Evolutionary conservation across 2,113 vertebrate species (phyloP), one percentile per base, ranked within the genome.

Genomic region (Galeopterus variegatus): DNA sequence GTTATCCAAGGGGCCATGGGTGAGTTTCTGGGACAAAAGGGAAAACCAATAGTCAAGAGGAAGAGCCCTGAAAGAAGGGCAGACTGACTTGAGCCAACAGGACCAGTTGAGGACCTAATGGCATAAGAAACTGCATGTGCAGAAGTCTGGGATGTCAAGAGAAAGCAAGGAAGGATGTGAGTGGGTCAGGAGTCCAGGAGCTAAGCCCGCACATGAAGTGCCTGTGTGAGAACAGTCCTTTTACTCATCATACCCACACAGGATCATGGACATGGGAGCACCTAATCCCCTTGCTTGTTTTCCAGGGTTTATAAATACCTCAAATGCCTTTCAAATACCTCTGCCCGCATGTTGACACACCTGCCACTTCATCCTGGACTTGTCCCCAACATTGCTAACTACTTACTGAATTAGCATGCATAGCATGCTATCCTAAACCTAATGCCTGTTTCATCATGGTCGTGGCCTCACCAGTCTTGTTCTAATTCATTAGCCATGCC

Each of bases 351-450:
- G 33, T 13, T 36, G 56, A 80, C 77, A 41, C 23, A 26, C 18
- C 87, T 56, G 69, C 50, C 18, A 8, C 45, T 33, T 67, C 41
- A 62, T 48, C 24, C 21, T 54, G 85, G 54, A 54, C 41, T 76
- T 23, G 41, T 36, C 56, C 33, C 13, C 10, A 17, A 23, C 3
- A 10, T 18, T 36, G 21, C 26, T 56, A 77, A 3, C 8, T 12
- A 3, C 45, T 9, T 45, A 24, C 11, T 3, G 19, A 56, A 7
- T 58, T 4, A 56, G 31, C 21, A 11, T 17, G 21, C 1, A 23
- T 0, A 5, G 41, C 14, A 1, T 15, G 5, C 26, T 36, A 11
- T 21, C 48, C 15, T 48, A 50, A 69, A 9, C 9, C 6, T 8
- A 28, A 12, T 6, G 19, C 24, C 50, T 70, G 2, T 4, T 14